Evolutionary conservation across 2,888 invertebrate genomes (phyloP), one percentile per base, ranked within the genome.

Genomic region (Tenthredo mesomela): DNA sequence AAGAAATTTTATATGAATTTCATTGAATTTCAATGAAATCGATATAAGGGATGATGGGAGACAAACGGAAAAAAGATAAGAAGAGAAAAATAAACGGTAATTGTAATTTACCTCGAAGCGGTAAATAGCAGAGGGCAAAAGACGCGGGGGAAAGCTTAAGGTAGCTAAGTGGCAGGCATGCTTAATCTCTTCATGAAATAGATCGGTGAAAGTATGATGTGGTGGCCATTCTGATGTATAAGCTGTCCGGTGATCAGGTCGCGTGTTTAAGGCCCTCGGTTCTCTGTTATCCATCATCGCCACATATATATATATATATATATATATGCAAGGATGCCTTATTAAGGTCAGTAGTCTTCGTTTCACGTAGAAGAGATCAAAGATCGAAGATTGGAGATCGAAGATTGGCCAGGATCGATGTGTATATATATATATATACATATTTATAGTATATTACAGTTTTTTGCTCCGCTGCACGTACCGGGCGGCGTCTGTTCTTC

Each of bases 181-280:
- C 33, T 80, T 40, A 40, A 80, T 80, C 58, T 61, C 40, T 67
- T 70, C 29, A 21, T 67, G 65, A 82, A 82, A 82, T 82, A 67
- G 82, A 82, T 82, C 82, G 82, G 82, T 82, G 82, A 82, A 82
- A 82, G 82, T 47, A 61, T 50, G 80, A 25, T 25, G 77, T 54
- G 50, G 50, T 40, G 80, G 50, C 77, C 50, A 77, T 77, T 54
- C 77, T 54, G 73, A 73, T 73, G 40, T 43, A 40, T 73, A 43
- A 67, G 67, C 67, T 33, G 67, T 67, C 67, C 67, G 67, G n/a
- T 73, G 71, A 73, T 73, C 71, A 73, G 71, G 21, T 73, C 71
- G 37, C 71, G 71, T 73, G 21, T 73, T 73, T n/a, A 43, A n/a
- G 21, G 71, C n/a, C 40, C 40, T 29, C 40, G 40, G 33, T 67